Evolutionary conservation across 2,113 vertebrate species (phyloP).

Genomic region (Lepidothrix coronata): DNA sequence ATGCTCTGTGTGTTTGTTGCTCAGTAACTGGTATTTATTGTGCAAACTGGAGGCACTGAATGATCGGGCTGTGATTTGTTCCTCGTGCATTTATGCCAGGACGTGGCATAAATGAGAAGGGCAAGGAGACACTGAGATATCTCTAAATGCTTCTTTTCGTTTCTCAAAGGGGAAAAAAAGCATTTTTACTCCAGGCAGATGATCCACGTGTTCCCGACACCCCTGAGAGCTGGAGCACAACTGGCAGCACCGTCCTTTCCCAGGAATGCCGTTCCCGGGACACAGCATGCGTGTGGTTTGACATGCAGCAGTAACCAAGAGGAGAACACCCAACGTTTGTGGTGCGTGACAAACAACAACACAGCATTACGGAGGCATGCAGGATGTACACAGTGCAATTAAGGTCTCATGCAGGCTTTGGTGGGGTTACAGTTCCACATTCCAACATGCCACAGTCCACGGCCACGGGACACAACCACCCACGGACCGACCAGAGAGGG

Average conservation of each 20-base stretch:
- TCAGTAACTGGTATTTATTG: neutral
- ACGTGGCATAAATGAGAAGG: neutral
- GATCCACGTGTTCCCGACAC: neutral
- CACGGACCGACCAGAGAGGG: neutral
- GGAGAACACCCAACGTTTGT: slow-evolving; percentile 7
- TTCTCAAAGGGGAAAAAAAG: neutral
- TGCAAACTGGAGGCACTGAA: neutral
- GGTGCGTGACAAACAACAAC: slow-evolving; percentile 42
- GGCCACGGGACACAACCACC: neutral
- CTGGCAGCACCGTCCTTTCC: neutral
- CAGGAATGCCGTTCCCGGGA: neutral
- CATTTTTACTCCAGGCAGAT: neutral
- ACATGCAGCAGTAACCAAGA: slow-evolving; percentile 65
- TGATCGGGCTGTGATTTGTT: neutral
- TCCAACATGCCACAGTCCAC: slow-evolving; percentile 60
- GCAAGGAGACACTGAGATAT: neutral
- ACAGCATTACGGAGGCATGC: slow-evolving; percentile 70
- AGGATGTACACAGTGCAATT: slow-evolving; percentile 72
- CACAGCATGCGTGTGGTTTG: slow-evolving; percentile 64
- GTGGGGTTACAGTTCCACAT: slow-evolving; percentile 67
- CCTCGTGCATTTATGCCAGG: neutral
- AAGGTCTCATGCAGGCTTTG: slow-evolving; percentile 74
- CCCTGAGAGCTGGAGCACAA: neutral
- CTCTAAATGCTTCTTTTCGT: neutral
- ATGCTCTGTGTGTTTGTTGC: neutral